These are phyloP conservation scores for Asbolus verrucosus DNA, from an alignment of 1,140 invertebrate genomes.

Conservation along the genomic window DNA sequence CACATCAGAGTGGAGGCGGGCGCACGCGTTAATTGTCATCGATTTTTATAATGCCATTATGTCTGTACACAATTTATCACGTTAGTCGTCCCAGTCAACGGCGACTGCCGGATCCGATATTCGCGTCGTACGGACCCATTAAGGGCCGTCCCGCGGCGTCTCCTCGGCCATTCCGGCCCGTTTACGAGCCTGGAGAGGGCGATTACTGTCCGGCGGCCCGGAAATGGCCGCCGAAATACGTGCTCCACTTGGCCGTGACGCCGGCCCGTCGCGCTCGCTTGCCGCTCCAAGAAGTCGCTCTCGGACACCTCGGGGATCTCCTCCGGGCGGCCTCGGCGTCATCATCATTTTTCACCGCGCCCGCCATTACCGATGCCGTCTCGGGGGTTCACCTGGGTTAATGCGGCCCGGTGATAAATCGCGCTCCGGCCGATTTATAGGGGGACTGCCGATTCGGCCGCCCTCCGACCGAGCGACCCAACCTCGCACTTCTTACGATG, in stretches of 20 bases:
- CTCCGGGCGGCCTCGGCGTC: constrained; percentile 61
- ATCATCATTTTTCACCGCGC: constrained; percentile 65
- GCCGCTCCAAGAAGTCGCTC: constrained; percentile 48
- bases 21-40: constrained; percentile 65
- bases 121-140: constrained; percentile 57
- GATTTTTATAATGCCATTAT: constrained; percentile 65
- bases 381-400: constrained; percentile 64
- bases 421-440: constrained; percentile 54
- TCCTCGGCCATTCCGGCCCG: constrained; percentile 63
- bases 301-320: constrained; percentile 47
- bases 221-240: constrained; percentile 60
- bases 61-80: constrained; percentile 63
- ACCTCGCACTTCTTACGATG: not conserved
- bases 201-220: constrained; percentile 64
- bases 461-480: constrained; percentile 32
- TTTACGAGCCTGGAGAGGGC: constrained; percentile 65
- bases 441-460: constrained; percentile 46
- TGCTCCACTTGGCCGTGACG: constrained; percentile 56
- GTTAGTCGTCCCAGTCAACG: constrained; percentile 49
- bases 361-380: constrained; percentile 62
- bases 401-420: constrained; percentile 65
- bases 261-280: constrained; percentile 55
- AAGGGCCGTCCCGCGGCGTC: constrained; percentile 58
- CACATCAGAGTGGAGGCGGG: constrained; percentile 58
- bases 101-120: constrained; percentile 30